A percentile compares a stretch with the other conserved stretches of the same genome.
Evolutionary conservation across 2,888 invertebrate species (phyloP).

Genomic region (Prenolepis imparis): DNA sequence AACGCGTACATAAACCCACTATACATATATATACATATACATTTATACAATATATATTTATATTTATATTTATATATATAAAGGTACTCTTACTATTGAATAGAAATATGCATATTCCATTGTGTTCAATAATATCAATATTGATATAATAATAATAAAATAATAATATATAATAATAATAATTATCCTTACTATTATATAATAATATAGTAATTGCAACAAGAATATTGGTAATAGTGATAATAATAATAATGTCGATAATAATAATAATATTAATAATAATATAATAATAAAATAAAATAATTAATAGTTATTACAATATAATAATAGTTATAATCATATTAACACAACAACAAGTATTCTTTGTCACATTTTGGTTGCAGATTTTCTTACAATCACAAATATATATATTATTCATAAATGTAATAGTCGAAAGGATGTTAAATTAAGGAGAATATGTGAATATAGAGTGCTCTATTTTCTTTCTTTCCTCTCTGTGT

Average conservation of each 20-base stretch:
- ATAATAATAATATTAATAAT: constrained; percentile 80
- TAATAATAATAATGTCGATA: constrained; percentile 82
- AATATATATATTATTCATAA: constrained; percentile 86
- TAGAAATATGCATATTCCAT: constrained; percentile 85
- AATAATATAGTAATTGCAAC: constrained; percentile 75
- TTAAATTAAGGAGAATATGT: constrained; percentile 85
- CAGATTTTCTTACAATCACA: constrained; percentile 86
- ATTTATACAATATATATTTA: constrained; percentile 74
- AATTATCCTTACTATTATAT: constrained; percentile 43
- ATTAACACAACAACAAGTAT: constrained; percentile 86
- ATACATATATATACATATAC: constrained; percentile 78
- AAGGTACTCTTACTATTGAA: constrained; percentile 84
- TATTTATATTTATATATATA: constrained; percentile 76
- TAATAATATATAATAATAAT: constrained; percentile 74
- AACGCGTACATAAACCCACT: constrained; percentile 79
- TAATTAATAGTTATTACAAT: constrained; percentile 78
- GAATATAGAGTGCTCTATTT: constrained; percentile 83
- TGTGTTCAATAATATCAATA: constrained; percentile 85
- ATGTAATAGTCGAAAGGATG: constrained; percentile 84
- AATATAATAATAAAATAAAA: constrained; percentile 80
- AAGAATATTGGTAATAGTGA: constrained; percentile 78
- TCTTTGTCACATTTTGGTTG: constrained; percentile 86
- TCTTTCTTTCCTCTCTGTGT: constrained; percentile 78
- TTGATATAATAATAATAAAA: constrained; percentile 79
- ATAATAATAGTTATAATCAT: constrained; percentile 85